Percentiles rank a stretch among this genome's conserved stretches.
phyloP scores from a whole-genome alignment of 1,140 invertebrate genomes.

The Camponotus pennsylvanicus region DNA sequence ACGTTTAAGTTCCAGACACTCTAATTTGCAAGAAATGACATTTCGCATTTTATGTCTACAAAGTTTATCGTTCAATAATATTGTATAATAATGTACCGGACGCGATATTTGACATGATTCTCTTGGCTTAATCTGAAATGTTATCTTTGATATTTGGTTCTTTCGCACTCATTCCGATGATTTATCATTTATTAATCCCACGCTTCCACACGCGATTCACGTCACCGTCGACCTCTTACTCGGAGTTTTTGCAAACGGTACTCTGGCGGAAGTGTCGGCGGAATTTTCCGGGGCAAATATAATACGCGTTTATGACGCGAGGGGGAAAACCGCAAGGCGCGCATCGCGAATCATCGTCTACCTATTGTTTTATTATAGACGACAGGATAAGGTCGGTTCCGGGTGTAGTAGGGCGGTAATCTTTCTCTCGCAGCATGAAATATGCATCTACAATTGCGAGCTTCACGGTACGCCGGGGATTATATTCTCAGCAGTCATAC shows the following conservation, averaged over 20 bases:
- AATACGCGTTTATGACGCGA: conserved; percentile 55
- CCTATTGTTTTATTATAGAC: conserved; percentile 64
- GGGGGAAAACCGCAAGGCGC: conserved; percentile 40
- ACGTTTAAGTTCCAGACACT: background rate
- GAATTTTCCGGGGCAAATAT: conserved; percentile 53
- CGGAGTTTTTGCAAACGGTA: conserved; percentile 42
- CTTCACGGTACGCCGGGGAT: conserved; percentile 55
- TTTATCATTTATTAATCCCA: conserved; percentile 59
- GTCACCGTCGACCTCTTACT: conserved; percentile 29
- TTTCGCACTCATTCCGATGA: conserved; percentile 30
- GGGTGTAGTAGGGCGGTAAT: conserved; percentile 44
- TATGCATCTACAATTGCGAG: conserved; percentile 62
- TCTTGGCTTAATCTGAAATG: background rate
- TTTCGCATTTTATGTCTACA: background rate
- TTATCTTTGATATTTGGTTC: conserved; percentile 10
- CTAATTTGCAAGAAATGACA: background rate
- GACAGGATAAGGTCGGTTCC: conserved; percentile 61
- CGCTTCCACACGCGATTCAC: conserved; percentile 38
- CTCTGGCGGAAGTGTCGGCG: conserved; percentile 18
- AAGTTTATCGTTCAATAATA: conserved; percentile 1
- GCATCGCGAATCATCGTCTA: conserved; percentile 53
- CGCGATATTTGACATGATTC: background rate
- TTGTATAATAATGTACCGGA: no score
- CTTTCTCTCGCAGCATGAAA: conserved; percentile 59
- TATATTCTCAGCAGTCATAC: conserved; percentile 64